These are phyloP conservation scores for Thrips palmi DNA, from an alignment of 1,140 invertebrate species.

Conservation along the genomic window DNA sequence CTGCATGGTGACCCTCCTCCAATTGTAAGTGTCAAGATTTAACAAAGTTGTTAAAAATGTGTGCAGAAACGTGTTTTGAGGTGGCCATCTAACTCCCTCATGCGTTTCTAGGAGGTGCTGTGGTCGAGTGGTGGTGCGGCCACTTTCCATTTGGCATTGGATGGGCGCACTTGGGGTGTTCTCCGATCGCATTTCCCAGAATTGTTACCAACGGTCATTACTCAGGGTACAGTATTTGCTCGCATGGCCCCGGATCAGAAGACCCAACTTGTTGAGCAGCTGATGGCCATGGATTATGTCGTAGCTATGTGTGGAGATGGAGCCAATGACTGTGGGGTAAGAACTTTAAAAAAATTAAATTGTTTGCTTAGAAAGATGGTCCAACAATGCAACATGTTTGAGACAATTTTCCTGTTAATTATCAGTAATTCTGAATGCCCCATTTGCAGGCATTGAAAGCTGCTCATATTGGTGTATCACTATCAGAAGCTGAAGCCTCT, in stretches of 20 bases:
- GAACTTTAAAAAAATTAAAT: slow-evolving; percentile 1
- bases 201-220: slow-evolving; percentile 40
- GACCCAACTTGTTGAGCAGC: slow-evolving; percentile 65
- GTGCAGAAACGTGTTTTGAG: no score
- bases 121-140: no score
- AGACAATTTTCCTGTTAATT: not conserved
- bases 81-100: no score
- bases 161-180: slow-evolving; percentile 51
- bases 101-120: no score
- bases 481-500: slow-evolving; percentile 82
- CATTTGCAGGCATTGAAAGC: slow-evolving; percentile 55
- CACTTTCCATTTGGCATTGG: no score
- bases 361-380: not conserved
- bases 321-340: slow-evolving; percentile 73
- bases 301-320: slow-evolving; percentile 84
- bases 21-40: no score
- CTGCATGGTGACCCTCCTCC: no score
- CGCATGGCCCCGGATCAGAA: slow-evolving; percentile 93
- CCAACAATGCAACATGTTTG: not conserved
- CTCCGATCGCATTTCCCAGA: slow-evolving; percentile 44
- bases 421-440: not conserved
- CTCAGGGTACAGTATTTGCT: slow-evolving; percentile 71
- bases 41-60: no score
- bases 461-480: slow-evolving; percentile 82
- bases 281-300: slow-evolving; percentile 65